Percentiles rank a stretch among this genome's conserved stretches.
These are phyloP conservation scores for Mandrillus leucophaeus DNA, from an alignment of 2,113 vertebrate genomes.

Conservation along the genomic window DNA sequence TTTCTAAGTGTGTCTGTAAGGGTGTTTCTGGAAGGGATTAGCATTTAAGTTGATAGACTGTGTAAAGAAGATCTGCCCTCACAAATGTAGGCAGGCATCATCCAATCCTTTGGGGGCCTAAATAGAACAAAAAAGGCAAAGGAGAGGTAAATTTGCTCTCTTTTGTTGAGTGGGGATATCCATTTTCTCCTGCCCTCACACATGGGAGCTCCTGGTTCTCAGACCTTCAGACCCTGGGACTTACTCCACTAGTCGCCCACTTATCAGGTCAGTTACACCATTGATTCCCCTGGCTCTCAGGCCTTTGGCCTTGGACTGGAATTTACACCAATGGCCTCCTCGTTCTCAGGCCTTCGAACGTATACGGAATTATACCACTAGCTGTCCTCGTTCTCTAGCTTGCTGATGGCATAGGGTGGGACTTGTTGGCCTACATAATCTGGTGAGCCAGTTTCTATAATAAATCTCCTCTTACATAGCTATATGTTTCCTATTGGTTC, in stretches of 20 bases:
- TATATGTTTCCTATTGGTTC: background rate
- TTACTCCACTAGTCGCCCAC: background rate
- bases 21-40: background rate
- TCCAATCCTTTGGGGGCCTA: background rate
- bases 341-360: background rate
- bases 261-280: background rate
- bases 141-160: background rate
- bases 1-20: background rate
- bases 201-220: background rate
- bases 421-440: background rate
- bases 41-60: background rate
- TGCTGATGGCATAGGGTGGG: background rate
- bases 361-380: background rate
- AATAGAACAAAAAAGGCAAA: background rate
- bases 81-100: background rate
- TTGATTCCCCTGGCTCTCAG: background rate
- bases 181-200: background rate
- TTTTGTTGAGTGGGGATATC: background rate
- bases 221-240: background rate
- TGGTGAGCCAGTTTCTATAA: background rate
- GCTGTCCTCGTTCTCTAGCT: background rate
- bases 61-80: background rate
- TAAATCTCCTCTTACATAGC: background rate
- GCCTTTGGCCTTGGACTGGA: background rate
- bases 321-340: background rate